Evolutionary conservation across 2,113 vertebrate genomes (phyloP).

Genomic region (Semnornis frantzii): DNA sequence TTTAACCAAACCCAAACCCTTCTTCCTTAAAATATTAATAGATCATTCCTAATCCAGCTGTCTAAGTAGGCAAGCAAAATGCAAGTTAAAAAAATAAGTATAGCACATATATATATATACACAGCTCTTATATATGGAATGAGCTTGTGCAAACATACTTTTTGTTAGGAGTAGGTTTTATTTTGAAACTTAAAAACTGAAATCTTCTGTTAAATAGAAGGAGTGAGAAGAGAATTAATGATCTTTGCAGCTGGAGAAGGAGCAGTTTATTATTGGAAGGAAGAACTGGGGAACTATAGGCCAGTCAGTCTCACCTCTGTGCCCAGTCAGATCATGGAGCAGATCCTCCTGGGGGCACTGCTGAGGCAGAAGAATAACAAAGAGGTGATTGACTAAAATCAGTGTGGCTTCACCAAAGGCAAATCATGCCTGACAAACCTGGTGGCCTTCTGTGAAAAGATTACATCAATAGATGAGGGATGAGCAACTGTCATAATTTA

Average conservation of each 20-base stretch:
- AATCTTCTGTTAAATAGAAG: neutral
- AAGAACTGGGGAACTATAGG: no score
- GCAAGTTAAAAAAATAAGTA: neutral
- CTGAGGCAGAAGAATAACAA: no score
- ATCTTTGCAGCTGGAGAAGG: neutral
- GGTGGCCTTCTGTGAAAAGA: no score
- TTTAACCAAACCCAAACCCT: neutral
- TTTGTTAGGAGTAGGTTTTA: neutral
- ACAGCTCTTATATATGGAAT: neutral
- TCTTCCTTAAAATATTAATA: neutral
- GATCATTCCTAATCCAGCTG: neutral
- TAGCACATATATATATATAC: neutral
- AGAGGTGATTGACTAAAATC: no score
- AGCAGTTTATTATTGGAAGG: neutral
- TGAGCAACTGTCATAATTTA: no score
- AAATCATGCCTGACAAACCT: no score
- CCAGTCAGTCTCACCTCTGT: no score
- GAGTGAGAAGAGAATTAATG: neutral
- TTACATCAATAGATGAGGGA: no score
- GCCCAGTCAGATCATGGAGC: no score
- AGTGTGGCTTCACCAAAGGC: no score
- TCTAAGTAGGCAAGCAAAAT: neutral
- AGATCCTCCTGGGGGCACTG: no score
- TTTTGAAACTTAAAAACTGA: neutral
- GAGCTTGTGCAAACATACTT: neutral